Evolutionary conservation across 2,888 invertebrate genomes (phyloP).

Genomic region (Plemyria rubiginata): DNA sequence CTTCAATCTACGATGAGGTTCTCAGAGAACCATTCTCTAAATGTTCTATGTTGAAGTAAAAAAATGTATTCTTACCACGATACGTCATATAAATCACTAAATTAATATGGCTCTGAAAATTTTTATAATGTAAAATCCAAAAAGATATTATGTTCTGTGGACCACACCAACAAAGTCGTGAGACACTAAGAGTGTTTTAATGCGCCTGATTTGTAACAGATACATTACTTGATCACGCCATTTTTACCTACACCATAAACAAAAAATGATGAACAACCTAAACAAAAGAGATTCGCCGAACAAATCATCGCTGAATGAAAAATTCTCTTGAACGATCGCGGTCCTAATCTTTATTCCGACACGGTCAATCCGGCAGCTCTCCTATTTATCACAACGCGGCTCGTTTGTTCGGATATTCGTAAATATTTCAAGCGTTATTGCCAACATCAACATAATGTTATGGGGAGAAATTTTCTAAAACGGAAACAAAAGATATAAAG

Average conservation of each 20-base stretch:
- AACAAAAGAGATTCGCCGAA: slow-evolving; percentile 10
- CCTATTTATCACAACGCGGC: slow-evolving; percentile 75
- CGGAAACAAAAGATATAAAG: slow-evolving; percentile 81
- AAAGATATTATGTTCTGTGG: too few relatives aligned
- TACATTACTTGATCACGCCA: neutral
- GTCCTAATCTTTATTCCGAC: slow-evolving; percentile 68
- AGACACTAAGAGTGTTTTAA: too few relatives aligned
- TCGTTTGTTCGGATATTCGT: slow-evolving; percentile 83
- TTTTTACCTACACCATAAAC: neutral
- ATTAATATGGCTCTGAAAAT: too few relatives aligned
- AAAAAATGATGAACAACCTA: slow-evolving; percentile 3
- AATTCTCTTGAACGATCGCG: slow-evolving; percentile 11
- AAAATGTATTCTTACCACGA: too few relatives aligned
- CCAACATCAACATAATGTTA: slow-evolving; percentile 83
- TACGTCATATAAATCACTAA: too few relatives aligned
- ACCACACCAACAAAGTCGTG: too few relatives aligned
- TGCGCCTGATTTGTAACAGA: neutral
- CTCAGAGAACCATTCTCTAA: neutral
- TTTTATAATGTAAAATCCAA: too few relatives aligned
- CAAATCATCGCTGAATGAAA: slow-evolving; percentile 21
- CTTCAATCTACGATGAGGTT: neutral
- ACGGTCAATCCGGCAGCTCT: slow-evolving; percentile 76
- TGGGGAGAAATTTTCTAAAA: slow-evolving; percentile 82
- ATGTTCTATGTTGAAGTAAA: neutral
- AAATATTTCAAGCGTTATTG: slow-evolving; percentile 84